phyloP scores from a whole-genome alignment of 2,888 invertebrate genomes.

The Limnephilus auricula region DNA sequence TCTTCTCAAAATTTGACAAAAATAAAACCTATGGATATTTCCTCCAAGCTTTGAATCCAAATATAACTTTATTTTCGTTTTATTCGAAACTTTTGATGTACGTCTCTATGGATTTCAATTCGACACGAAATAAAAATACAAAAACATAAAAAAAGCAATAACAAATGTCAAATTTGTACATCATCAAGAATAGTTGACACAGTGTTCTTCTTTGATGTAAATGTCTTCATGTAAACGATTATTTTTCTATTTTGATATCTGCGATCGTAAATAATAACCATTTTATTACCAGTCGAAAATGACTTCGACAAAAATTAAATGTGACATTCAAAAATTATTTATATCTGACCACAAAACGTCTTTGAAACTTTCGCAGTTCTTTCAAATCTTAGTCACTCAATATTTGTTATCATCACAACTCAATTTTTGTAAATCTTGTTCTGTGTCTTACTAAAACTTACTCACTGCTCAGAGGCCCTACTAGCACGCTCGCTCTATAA shows the following conservation, averaged over 20 bases:
- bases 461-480: too few relatives aligned
- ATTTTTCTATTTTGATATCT: slow-evolving; percentile 4
- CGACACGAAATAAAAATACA: neutral
- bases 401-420: neutral
- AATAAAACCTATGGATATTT: neutral
- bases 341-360: slow-evolving; percentile 2
- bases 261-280: slow-evolving; percentile 32
- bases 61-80: too few relatives aligned
- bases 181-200: slow-evolving; percentile 9
- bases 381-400: neutral
- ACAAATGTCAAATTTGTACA: slow-evolving; percentile 42
- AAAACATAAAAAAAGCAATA: neutral
- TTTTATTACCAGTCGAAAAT: slow-evolving; percentile 19
- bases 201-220: slow-evolving; percentile 35
- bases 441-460: neutral
- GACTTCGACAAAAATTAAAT: slow-evolving; percentile 25
- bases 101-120: neutral
- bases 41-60: too few relatives aligned
- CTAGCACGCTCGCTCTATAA: too few relatives aligned
- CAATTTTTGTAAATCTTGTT: neutral
- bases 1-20: neutral
- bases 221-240: slow-evolving; percentile 18
- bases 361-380: neutral
- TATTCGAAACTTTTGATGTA: neutral
- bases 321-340: neutral